Percentiles rank a stretch among this genome's conserved stretches.
phyloP scores from a whole-genome alignment of 64 coral and sea anemone species.

The Pocillopora damicornis region DNA sequence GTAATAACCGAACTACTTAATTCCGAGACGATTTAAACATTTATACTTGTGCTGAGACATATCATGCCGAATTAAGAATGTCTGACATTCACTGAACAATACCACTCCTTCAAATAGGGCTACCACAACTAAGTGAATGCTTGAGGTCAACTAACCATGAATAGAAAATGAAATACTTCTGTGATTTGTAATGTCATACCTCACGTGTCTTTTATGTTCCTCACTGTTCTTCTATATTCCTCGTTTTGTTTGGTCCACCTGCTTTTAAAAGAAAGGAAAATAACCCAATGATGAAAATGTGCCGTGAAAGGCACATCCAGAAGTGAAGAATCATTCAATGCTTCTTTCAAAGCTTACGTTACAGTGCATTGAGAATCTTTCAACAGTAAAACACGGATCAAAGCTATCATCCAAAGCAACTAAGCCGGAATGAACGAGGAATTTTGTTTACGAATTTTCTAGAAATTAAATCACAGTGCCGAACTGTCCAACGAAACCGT shows the following conservation, averaged over 20 bases:
- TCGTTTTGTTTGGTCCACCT: background rate
- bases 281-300: background rate
- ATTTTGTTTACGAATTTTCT: constrained; percentile 16
- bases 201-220: background rate
- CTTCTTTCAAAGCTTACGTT: background rate
- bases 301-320: background rate
- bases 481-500: no score
- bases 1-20: background rate
- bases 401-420: background rate
- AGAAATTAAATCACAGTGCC: background rate
- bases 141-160: constrained; percentile 3
- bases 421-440: background rate
- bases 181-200: constrained; percentile 19
- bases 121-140: background rate
- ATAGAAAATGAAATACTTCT: background rate
- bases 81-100: constrained; percentile 5
- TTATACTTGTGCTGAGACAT: background rate
- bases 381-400: background rate
- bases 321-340: no score
- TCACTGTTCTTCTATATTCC: background rate
- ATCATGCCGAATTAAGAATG: constrained; percentile 24
- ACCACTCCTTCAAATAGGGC: background rate
- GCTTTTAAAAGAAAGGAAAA: background rate
- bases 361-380: background rate
- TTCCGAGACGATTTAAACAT: background rate